A percentile compares a stretch with the other conserved stretches of the same genome.
Conservation (phyloP, 30 jellyfish, hydroid and myxozoan species). For the Phacellophora camtschatica region DNA sequence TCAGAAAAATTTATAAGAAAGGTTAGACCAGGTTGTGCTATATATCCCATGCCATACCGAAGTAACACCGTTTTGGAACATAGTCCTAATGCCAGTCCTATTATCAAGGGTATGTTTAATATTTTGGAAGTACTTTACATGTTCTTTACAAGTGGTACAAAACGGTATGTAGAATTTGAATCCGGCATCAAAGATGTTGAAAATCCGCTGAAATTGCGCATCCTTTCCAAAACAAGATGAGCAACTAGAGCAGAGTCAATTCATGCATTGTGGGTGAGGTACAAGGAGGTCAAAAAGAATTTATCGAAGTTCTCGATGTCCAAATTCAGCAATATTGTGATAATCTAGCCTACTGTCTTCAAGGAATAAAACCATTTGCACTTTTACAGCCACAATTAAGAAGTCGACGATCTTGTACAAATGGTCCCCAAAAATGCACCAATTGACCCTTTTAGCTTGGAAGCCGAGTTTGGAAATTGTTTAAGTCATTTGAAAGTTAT, state of each 20-base stretch:
- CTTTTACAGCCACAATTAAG: too few relatives aligned
- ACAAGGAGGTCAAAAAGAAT: not conserved
- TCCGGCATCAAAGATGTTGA: not conserved
- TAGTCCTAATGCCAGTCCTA: constrained; percentile 49
- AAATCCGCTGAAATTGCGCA: constrained; percentile 8
- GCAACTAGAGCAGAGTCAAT: constrained; percentile 36
- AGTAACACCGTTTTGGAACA: too few relatives aligned
- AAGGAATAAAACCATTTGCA: too few relatives aligned
- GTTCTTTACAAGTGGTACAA: constrained; percentile 37
- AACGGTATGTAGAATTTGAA: constrained; percentile 21
- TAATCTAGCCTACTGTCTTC: too few relatives aligned
- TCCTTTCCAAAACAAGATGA: constrained; percentile 29
- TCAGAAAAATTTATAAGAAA: constrained; percentile 18
- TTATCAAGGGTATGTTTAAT: constrained; percentile 13
- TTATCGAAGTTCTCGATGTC: too few relatives aligned
- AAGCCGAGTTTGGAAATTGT: too few relatives aligned
- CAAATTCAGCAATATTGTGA: too few relatives aligned
- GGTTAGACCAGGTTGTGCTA: constrained; percentile 6
- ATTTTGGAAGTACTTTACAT: constrained; percentile 19
- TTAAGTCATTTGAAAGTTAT: too few relatives aligned
- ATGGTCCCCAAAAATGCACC: too few relatives aligned
- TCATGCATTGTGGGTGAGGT: constrained; percentile 11
- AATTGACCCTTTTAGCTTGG: too few relatives aligned
- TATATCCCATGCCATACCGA: constrained; percentile 20
- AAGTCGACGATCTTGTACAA: too few relatives aligned